Evolutionary conservation across 2,113 vertebrate genomes (phyloP), one percentile per base, ranked within the genome.

Genomic region (Sisor rabdophorus): DNA sequence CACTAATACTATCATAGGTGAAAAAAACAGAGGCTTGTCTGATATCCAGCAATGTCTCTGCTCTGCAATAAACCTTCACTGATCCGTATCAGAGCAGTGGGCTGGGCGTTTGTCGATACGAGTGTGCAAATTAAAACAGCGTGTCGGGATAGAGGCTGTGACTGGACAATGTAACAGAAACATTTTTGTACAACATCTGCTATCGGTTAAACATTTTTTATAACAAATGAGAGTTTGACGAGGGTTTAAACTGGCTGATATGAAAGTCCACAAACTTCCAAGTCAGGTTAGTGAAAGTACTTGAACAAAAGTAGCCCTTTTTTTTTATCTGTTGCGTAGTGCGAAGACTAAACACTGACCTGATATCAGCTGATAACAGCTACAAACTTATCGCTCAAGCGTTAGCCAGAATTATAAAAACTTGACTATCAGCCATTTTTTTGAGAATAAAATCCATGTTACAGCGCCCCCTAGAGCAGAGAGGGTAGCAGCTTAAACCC

Each of bases 41-140:
- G 47, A 50, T 30, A 16, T 20, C 52, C 24, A 12, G 47, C 24
- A 64, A 8, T 22, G 61, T 64, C 40, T 48, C 40, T 48, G 40
- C n/a, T 7, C 47, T 6, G 47, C 48, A 30, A 24, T 69, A 28
- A 69, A 69, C 24, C 10, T 19, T 52, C 65, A 30, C 4, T 69
- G 65, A 52, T 30, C 65, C 47, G 19, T 28, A 50, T 50, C 44
- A 19, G 24, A 28, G 65, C 44, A 50, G 22, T 19, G 64, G 44
- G 40, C 44, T 67, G 64, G 26, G 11, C 13, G 44, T 11, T 67
- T 67, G 11, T 17, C 40, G 65, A 52, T 52, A 68, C 24, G 4
- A 20, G 65, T 47, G 4, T 16, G 28, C 65, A 67, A 67, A 68
- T 68, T 68, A 22, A 68, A 69, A 69, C 65, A 20, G 47, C 5